Percentiles rank a stretch among this genome's conserved stretches.
These are phyloP conservation scores for Pipistrellus pygmaeus DNA, from an alignment of 2,797 vertebrate species.

Conservation along the genomic window DNA sequence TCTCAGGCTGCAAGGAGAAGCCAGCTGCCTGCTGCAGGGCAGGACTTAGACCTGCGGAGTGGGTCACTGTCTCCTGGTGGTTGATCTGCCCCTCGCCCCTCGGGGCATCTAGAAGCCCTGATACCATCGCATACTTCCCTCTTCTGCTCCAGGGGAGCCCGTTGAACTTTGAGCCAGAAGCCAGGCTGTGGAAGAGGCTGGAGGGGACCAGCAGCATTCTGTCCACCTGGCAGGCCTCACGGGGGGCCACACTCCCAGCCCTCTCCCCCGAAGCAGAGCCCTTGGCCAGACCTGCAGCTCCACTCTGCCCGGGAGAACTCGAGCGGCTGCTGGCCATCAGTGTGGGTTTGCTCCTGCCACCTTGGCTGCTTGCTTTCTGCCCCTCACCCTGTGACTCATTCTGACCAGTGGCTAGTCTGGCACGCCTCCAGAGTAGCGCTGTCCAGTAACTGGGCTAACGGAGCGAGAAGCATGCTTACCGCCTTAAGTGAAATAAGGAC, in stretches of 20 bases:
- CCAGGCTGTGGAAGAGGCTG: slow-evolving; percentile 59
- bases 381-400: slow-evolving; percentile 57
- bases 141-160: neutral
- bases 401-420: slow-evolving; percentile 61
- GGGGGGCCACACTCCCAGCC: too few species aligned
- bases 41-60: neutral
- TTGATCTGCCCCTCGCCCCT: neutral
- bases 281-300: slow-evolving; percentile 11
- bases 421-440: slow-evolving; percentile 6
- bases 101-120: neutral
- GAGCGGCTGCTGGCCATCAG: neutral
- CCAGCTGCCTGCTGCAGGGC: neutral
- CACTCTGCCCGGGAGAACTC: slow-evolving; percentile 17
- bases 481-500: too few species aligned
- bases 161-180: slow-evolving; percentile 22
- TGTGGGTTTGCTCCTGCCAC: slow-evolving; percentile 54
- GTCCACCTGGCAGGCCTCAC: too few species aligned
- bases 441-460: neutral
- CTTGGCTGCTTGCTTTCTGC: slow-evolving; percentile 31
- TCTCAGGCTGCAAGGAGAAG: neutral
- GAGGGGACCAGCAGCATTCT: neutral
- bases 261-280: neutral
- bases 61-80: neutral
- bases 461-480: too few species aligned
- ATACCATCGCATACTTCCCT: neutral